Percentiles rank a stretch among this genome's conserved stretches.
Evolutionary conservation across 2,888 invertebrate genomes (phyloP).

Genomic region (Sceliomorpha sp.): DNA sequence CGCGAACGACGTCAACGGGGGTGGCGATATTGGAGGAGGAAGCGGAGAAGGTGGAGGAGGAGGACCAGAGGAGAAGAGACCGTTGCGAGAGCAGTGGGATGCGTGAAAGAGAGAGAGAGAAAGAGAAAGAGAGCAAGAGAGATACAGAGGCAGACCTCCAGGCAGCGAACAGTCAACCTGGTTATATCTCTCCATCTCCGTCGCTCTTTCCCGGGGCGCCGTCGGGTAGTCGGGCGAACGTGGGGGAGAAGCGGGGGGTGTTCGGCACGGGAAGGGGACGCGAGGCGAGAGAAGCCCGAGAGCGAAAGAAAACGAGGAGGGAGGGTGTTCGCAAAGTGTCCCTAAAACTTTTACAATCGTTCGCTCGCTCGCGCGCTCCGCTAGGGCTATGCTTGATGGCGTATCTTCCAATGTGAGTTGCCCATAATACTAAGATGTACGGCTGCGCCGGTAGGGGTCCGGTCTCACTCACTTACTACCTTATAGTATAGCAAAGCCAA

Average conservation of each 20-base stretch:
- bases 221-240: slow-evolving; percentile 51
- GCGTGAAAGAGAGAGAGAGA: slow-evolving; percentile 33
- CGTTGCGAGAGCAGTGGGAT: too few relatives aligned
- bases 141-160: too few relatives aligned
- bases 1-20: too few relatives aligned
- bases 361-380: slow-evolving; percentile 79
- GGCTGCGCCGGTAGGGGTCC: slow-evolving; percentile 83
- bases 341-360: slow-evolving; percentile 85
- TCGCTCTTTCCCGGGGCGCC: too few relatives aligned
- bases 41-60: too few relatives aligned
- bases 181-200: too few relatives aligned
- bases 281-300: slow-evolving; percentile 69
- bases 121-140: too few relatives aligned
- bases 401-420: slow-evolving; percentile 85
- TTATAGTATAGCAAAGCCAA: slow-evolving; percentile 77
- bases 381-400: slow-evolving; percentile 84
- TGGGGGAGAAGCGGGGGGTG: slow-evolving; percentile 50
- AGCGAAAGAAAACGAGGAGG: slow-evolving; percentile 63
- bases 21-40: too few relatives aligned
- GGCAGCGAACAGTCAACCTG: too few relatives aligned
- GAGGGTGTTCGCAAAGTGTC: slow-evolving; percentile 83
- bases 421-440: slow-evolving; percentile 85
- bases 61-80: too few relatives aligned
- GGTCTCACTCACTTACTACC: slow-evolving; percentile 75
- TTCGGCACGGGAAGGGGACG: slow-evolving; percentile 32